Evolutionary conservation across 2,888 invertebrate species (phyloP), one percentile per base, ranked within the genome.

Genomic region (Drosophila helvetica): DNA sequence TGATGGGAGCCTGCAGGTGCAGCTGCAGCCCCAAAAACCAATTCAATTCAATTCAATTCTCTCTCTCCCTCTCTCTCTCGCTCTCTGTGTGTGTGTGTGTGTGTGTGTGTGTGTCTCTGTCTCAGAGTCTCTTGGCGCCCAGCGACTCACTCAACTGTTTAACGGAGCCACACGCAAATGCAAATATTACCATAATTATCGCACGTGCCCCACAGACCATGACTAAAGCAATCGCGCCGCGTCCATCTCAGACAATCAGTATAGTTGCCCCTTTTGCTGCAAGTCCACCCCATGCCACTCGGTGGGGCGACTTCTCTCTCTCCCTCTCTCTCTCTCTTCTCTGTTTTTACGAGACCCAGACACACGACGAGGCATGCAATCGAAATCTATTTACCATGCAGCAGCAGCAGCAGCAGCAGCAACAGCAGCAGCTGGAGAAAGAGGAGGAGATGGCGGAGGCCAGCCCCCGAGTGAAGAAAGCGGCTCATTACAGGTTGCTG

Each of bases 121-220:
- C 17, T 42, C 25, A 27, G 9, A 19, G 60, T 61, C 46, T 62
- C 52, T 53, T 79, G 87, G 84, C 87, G 85, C 87, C 87, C 85
- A 75, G 74, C 88, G 71, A 74, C 75, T 85, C 85, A 86, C 86
- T 85, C 85, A 87, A 85, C 85, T 87, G 85, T 85, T 87, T 80
- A 85, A 80, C 86, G 88, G 79, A 85, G 85, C 85, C 85, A 85
- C 85, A 85, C 88, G 85, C 85, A 85, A 85, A 87, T 85, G 86
- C 88, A 87, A 85, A 86, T 87, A 85, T 85, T 85, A 85, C 86
- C 85, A 85, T 85, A 85, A 85, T 85, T 86, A 85, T 85, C 85
- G 88, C 85, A 85, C 85, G 79, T 76, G 84, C 70, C 76, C 79
- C 83, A 58, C 83, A 85, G 85, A 85, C 88, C 85, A 85, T 85